Evolutionary conservation across 1,140 invertebrate genomes (phyloP).

Genomic region (Aphelinus certus): DNA sequence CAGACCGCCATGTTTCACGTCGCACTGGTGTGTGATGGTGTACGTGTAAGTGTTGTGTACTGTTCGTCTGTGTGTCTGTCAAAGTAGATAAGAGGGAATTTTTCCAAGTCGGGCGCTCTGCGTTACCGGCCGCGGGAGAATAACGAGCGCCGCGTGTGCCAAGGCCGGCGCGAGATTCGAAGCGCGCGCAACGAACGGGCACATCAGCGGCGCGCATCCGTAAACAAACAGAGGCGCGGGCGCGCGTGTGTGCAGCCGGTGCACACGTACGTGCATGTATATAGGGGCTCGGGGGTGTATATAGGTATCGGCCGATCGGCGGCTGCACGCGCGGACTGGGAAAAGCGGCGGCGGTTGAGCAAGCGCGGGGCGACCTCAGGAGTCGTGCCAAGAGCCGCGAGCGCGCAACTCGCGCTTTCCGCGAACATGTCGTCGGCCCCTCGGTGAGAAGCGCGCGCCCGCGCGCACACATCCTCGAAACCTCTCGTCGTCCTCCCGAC

Average conservation of each 20-base stretch:
- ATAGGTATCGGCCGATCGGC: not conserved
- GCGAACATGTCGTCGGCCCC: not conserved
- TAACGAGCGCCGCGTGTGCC: no score
- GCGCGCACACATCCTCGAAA: no score
- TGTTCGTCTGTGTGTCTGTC: no score
- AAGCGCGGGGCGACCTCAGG: constrained; percentile 8
- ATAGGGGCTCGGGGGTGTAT: not conserved
- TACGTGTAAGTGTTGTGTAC: no score
- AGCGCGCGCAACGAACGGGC: not conserved
- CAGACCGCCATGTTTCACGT: constrained; percentile 49
- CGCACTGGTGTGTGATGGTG: no score
- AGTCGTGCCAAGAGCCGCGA: not conserved
- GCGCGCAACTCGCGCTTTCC: not conserved
- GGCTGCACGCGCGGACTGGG: not conserved
- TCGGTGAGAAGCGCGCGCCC: no score
- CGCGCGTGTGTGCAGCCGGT: not conserved
- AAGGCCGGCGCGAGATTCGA: not conserved
- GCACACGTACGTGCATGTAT: not conserved
- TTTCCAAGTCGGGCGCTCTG: no score
- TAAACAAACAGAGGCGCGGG: not conserved
- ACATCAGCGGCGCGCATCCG: not conserved
- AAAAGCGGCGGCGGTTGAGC: constrained; percentile 1
- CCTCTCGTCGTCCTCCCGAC: no score
- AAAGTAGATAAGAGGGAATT: no score
- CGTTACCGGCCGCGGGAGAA: no score